Conservation (phyloP, 1,140 invertebrate species). For the Hylyphantes graminicola region DNA sequence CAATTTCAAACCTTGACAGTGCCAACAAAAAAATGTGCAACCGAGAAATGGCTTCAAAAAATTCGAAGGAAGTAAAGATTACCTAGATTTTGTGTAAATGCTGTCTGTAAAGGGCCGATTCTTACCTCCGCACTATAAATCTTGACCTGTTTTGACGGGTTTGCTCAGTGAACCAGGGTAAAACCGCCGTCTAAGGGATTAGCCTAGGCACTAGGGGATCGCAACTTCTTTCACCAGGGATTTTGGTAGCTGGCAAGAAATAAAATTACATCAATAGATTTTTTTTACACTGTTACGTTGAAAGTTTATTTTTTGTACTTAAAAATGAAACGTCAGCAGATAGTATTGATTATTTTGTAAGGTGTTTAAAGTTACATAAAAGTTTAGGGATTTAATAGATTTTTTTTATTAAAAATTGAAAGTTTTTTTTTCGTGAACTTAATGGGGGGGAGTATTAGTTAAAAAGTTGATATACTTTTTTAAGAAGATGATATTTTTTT, state of each 20-base stretch:
- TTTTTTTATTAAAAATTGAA: too few relatives aligned
- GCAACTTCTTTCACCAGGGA: conserved; percentile 30
- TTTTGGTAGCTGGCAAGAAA: not conserved
- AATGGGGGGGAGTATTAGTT: not conserved
- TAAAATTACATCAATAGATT: conserved; percentile 38
- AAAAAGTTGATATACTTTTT: too few relatives aligned
- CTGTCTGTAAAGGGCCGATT: conserved; percentile 27
- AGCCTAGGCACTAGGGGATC: conserved; percentile 25
- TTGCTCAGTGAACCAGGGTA: conserved; percentile 20
- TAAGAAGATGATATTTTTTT: too few relatives aligned
- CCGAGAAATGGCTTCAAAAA: not conserved
- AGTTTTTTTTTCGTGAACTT: not conserved
- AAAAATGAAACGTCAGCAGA: not conserved
- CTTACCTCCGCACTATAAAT: conserved; percentile 25
- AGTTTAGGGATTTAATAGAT: not conserved
- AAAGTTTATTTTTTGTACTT: not conserved
- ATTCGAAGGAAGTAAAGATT: conserved; percentile 42
- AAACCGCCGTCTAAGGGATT: conserved; percentile 39
- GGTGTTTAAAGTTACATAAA: not conserved
- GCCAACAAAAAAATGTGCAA: not conserved
- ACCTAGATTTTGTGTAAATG: conserved; percentile 50
- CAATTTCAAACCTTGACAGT: too few relatives aligned
- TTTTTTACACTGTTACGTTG: not conserved
- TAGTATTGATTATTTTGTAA: not conserved
- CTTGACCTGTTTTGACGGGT: conserved; percentile 49